These are phyloP conservation scores for Himalopsyche japonica DNA, from an alignment of 2,888 invertebrate genomes.

Conservation along the genomic window DNA sequence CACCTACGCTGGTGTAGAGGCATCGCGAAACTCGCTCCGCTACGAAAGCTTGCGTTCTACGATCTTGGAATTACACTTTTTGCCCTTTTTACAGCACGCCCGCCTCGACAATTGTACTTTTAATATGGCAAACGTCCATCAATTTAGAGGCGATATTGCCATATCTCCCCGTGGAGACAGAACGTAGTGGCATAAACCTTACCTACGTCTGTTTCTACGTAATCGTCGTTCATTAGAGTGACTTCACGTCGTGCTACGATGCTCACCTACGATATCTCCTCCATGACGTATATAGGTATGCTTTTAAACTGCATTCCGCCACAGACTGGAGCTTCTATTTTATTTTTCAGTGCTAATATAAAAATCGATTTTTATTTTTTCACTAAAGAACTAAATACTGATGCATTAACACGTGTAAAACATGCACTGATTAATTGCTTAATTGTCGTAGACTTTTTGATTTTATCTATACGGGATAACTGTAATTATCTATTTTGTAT, in stretches of 20 bases:
- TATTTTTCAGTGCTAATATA: no score
- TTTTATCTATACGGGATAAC: no score
- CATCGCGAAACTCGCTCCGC: neutral
- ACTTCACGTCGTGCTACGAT: neutral
- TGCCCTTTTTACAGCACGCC: slow-evolving; percentile 17
- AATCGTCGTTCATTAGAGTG: slow-evolving; percentile 14
- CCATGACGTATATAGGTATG: no score
- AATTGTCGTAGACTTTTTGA: no score
- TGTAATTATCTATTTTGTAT: no score
- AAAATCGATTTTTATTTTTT: no score
- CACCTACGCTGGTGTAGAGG: neutral
- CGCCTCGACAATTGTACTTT: slow-evolving; percentile 19
- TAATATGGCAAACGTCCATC: slow-evolving; percentile 29
- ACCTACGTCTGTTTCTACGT: neutral
- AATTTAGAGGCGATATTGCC: slow-evolving; percentile 29
- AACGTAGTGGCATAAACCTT: neutral
- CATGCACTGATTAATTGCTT: no score
- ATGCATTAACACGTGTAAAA: no score
- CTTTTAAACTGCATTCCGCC: no score
- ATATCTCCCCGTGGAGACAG: slow-evolving; percentile 12
- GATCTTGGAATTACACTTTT: slow-evolving; percentile 24
- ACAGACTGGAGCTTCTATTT: no score
- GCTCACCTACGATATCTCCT: neutral
- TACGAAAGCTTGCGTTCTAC: slow-evolving; percentile 5
- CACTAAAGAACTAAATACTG: no score